Evolutionary conservation across 2,113 vertebrate species (phyloP).

Genomic region (Mobula birostris): DNA sequence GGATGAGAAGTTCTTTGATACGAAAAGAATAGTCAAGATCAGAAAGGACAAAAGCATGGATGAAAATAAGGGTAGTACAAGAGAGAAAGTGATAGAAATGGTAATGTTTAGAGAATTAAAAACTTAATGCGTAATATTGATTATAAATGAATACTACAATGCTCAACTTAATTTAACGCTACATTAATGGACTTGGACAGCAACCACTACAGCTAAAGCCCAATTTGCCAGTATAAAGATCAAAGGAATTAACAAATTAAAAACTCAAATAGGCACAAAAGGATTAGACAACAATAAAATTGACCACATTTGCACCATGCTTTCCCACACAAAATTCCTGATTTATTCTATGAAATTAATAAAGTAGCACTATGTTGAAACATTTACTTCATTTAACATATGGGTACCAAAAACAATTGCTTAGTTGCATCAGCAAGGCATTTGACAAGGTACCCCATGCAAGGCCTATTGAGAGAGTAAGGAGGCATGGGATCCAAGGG

Average conservation of each 20-base stretch:
- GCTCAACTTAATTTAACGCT: neutral
- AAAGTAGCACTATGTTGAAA: neutral
- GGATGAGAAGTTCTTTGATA: neutral
- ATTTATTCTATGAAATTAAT: neutral
- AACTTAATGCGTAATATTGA: neutral
- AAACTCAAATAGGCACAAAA: neutral
- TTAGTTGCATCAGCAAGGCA: neutral
- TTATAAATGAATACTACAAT: neutral
- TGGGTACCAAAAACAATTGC: neutral
- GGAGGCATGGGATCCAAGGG: too few relatives aligned
- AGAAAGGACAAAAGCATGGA: neutral
- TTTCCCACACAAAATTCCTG: neutral
- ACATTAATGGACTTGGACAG: neutral
- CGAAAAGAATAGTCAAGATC: neutral
- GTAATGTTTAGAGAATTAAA: neutral
- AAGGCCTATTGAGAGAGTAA: too few relatives aligned
- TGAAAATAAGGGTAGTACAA: neutral
- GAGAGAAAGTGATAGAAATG: neutral
- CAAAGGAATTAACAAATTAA: neutral
- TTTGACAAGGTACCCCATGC: too few relatives aligned
- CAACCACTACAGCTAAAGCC: neutral
- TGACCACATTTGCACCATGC: neutral
- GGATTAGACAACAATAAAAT: neutral
- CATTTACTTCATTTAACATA: neutral
- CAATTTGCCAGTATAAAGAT: neutral